Evolutionary conservation across 1,140 invertebrate genomes (phyloP), one percentile per base, ranked within the genome.

Genomic region (Drosophila eugracilis): DNA sequence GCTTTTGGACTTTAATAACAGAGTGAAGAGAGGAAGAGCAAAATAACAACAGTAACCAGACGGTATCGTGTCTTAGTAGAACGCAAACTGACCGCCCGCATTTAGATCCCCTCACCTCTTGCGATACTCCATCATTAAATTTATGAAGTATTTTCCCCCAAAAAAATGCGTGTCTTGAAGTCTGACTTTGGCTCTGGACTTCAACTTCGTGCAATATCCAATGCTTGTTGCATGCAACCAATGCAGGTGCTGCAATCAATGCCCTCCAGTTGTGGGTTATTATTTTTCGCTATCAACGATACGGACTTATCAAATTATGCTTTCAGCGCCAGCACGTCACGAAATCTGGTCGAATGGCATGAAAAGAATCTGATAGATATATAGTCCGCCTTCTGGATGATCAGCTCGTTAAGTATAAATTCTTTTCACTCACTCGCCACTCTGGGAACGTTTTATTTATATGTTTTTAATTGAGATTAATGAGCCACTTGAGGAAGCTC

Each of bases 391-490:
- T 41, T 49, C 42, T 19, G 21, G 26, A 26, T 44, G 45, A 67
- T 67, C 65, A 32, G 26, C 36, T 30, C 9, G 37, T 22, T 32
- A 15, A 9, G 30, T 17, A 22, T 47, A 7, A 32, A 26, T 34
- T 58, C 30, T 19, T 17, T 67, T 30, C 32, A 47, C 36, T 22
- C 32, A 21, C 42, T 26, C 39, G 21, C 9, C 12, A 9, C 32
- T 28, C 24, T 63, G 12, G 10, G n/a, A 74, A 28, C 7, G 42
- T 55, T 76, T 83, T 73, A 81, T 77, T 77, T 78, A 83, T 75
- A 71, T 62, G 32, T 39, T 70, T 70, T 85, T 86, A 67, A 86
- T 86, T 88, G 78, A 86, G 70, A 86, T 86, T 83, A 86, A 86
- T 88, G 83, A 57, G 63, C 62, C 78, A 83, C 58, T 83, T 75